These are phyloP conservation scores for Corella eumyota DNA, from an alignment of 23 tunicate species.

Conservation along the genomic window DNA sequence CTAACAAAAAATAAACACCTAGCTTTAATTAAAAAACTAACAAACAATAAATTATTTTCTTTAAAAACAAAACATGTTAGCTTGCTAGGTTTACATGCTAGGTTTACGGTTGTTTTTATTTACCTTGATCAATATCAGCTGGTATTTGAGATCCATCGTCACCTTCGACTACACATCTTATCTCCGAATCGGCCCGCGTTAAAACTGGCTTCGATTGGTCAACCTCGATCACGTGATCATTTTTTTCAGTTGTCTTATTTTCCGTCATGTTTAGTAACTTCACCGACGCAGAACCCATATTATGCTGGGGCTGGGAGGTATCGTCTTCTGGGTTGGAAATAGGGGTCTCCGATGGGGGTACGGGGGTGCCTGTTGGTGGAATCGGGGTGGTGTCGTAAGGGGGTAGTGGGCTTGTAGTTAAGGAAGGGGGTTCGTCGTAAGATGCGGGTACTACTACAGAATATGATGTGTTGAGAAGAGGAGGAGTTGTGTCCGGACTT, in stretches of 20 bases:
- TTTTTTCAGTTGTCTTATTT: background rate
- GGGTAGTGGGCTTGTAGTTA: conserved; percentile 14
- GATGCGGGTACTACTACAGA: conserved; percentile 27
- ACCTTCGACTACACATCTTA: conserved; percentile 5
- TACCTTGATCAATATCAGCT: conserved; percentile 5
- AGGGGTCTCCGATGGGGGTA: background rate
- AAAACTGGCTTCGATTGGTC: conserved; percentile 10
- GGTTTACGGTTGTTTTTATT: no score
- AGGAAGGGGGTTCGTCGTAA: conserved; percentile 14
- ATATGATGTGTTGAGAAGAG: conserved; percentile 2
- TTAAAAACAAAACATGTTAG: no score
- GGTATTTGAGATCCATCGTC: conserved; percentile 7
- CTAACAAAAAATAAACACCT: no score
- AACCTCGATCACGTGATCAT: background rate
- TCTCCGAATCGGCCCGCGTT: conserved; percentile 3
- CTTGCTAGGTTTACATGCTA: no score
- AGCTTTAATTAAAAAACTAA: no score
- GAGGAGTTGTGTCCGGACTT: background rate
- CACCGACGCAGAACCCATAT: conserved; percentile 12
- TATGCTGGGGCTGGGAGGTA: conserved; percentile 3
- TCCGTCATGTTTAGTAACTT: background rate
- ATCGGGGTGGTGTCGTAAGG: conserved; percentile 11
- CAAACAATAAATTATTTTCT: no score
- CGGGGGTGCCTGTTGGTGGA: background rate
- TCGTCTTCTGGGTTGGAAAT: conserved; percentile 7